A percentile compares a stretch with the other conserved stretches of the same genome.
These are phyloP conservation scores for Eudyptes chrysolophus DNA, from an alignment of 2,113 vertebrate genomes.

Conservation along the genomic window DNA sequence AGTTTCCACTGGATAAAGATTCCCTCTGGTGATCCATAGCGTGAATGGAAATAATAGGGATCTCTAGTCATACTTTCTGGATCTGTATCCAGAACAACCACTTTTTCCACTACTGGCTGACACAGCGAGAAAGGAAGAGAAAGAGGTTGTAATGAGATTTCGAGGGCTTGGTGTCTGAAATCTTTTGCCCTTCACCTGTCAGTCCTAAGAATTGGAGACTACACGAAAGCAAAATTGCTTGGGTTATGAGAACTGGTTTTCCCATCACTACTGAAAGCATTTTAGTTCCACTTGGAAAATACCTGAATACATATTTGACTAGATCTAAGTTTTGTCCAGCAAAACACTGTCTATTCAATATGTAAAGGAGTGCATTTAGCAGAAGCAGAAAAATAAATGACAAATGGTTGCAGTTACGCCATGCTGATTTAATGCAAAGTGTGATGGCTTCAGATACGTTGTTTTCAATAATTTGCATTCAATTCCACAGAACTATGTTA, in stretches of 20 bases:
- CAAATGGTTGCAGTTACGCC: background rate
- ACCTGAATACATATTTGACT: background rate
- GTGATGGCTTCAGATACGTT: background rate
- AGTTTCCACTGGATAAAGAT: background rate
- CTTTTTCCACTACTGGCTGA: background rate
- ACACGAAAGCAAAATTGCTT: background rate
- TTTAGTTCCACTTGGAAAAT: background rate
- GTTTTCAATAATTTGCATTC: background rate
- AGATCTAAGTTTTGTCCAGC: background rate
- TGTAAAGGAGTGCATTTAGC: background rate
- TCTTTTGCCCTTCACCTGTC: background rate
- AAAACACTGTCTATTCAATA: background rate
- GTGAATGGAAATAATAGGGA: background rate
- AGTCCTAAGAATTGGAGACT: background rate
- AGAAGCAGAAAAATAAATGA: conserved; percentile 9
- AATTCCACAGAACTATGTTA: background rate
- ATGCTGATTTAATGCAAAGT: conserved; percentile 18
- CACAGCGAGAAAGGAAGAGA: background rate
- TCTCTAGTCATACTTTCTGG: background rate
- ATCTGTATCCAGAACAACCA: background rate
- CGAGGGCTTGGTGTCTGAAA: background rate
- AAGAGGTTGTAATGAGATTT: background rate
- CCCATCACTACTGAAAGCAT: background rate
- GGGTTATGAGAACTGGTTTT: background rate
- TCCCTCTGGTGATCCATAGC: background rate